Base-by-base conservation (phyloP, 2,113 vertebrate genomes). In the Nothobranchius kuhntae region DNA sequence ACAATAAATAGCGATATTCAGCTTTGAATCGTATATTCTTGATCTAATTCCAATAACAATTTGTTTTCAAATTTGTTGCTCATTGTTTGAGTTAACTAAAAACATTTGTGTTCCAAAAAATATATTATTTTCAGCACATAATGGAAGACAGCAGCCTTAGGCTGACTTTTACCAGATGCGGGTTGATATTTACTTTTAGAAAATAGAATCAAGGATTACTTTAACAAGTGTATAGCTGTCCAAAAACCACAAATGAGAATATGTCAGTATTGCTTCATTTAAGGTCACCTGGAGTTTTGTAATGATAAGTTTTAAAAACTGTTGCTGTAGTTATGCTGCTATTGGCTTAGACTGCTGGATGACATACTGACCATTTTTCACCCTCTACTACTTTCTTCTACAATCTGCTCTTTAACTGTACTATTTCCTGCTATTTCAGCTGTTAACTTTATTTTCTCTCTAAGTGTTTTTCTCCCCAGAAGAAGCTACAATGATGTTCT, bases 151-250 rank as follows among this genome's bases (percentile, higher is more conserved):
- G 71, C 55, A 56, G 45, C 44, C 46, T 60, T 52, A 3, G 9
- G 50, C 38, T 68, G 26, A 81, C 53, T 73, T 70, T 14, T 4
- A 64, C 52, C 56, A 65, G 62, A 68, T 62, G 64, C 42, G 40
- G 66, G 57, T 13, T n/a, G 14, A 36, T 6, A 35, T 60, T 58
- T 61, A 35, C 13, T 57, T 57, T 13, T 8, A 12, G 42, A 56
- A 38, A 54, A 55, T 35, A 35, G 56, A 42, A 56, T 38, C 13
- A 48, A 48, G 53, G 2, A 35, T 9, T 13, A 3, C 35, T 67
- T 61, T 63, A 54, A 50, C 65, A 13, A 53, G 59, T 1, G 47
- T 14, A 40, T 11, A 52, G 15, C 9, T 56, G 9, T 74, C 45
- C 56, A 66, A 73, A 65, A 61, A 61, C 53, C 21, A 42, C 44